Conservation (phyloP, 2,797 vertebrate species). For the Sternotherus odoratus region DNA sequence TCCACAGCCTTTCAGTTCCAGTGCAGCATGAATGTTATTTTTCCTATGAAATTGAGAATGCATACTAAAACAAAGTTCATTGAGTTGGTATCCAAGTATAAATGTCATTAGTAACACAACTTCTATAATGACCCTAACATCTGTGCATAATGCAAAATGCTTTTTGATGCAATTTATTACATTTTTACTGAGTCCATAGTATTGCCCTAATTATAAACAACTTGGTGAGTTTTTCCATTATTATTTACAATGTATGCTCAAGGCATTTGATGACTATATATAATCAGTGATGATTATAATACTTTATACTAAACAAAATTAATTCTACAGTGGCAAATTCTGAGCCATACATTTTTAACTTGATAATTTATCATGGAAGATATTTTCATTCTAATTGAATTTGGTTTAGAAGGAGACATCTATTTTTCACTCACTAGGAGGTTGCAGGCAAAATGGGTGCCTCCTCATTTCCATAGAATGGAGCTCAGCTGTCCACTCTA, state of each 20-base stretch:
- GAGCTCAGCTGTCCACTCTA: neutral
- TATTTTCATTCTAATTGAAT: neutral
- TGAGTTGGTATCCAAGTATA: constrained; percentile 65
- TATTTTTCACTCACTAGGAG: neutral
- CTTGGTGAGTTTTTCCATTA: neutral
- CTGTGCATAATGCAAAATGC: constrained; percentile 55
- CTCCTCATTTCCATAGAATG: neutral
- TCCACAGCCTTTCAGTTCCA: constrained; percentile 48
- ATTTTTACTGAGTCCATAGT: constrained; percentile 27
- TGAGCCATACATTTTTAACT: neutral
- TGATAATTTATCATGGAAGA: neutral
- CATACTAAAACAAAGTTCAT: constrained; percentile 69
- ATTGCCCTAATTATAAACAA: constrained; percentile 31
- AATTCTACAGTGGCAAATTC: neutral
- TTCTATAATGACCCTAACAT: constrained; percentile 64
- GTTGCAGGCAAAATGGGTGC: neutral
- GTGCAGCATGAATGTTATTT: constrained; percentile 69
- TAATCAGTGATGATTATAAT: constrained; percentile 8
- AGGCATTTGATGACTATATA: constrained; percentile 9
- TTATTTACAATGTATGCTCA: constrained; percentile 40
- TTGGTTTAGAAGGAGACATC: neutral
- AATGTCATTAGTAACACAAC: constrained; percentile 73
- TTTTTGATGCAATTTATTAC: constrained; percentile 26
- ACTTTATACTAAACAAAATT: constrained; percentile 20
- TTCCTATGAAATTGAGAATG: constrained; percentile 66